phyloP scores from a whole-genome alignment of 2,888 invertebrate species.

The Tetrapedia diversipes region DNA sequence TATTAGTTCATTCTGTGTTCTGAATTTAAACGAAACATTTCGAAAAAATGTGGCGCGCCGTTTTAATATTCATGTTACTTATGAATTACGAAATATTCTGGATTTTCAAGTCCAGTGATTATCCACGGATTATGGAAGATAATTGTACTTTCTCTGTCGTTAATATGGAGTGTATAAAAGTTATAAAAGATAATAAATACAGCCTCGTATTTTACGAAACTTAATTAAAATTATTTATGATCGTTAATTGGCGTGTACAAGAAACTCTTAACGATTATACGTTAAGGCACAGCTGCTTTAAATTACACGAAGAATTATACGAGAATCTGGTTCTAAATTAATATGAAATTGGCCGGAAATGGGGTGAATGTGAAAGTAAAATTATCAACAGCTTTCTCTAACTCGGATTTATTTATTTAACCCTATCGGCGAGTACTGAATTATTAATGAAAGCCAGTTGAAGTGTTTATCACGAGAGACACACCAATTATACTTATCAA shows the following conservation, averaged over 20 bases:
- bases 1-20: not conserved
- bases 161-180: not conserved
- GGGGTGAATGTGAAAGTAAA: not conserved
- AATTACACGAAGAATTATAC: slow-evolving; percentile 8
- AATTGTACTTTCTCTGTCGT: not conserved
- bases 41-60: not conserved
- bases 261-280: not conserved
- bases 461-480: too few species aligned
- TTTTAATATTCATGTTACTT: not conserved
- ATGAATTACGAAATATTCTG: not conserved
- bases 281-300: too few species aligned
- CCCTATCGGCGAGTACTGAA: too few species aligned
- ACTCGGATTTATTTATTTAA: not conserved
- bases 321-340: slow-evolving; percentile 15
- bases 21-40: not conserved
- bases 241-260: not conserved
- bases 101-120: not conserved
- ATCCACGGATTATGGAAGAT: not conserved
- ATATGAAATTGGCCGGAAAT: slow-evolving; percentile 2
- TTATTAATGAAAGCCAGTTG: too few species aligned
- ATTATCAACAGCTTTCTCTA: slow-evolving; percentile 4
- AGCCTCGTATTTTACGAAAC: not conserved
- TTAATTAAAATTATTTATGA: slow-evolving; percentile 15
- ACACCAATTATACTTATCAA: not conserved
- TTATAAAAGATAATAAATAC: not conserved